Conservation (phyloP, 2,888 invertebrate genomes). For the Margaritifera margaritifera region DNA sequence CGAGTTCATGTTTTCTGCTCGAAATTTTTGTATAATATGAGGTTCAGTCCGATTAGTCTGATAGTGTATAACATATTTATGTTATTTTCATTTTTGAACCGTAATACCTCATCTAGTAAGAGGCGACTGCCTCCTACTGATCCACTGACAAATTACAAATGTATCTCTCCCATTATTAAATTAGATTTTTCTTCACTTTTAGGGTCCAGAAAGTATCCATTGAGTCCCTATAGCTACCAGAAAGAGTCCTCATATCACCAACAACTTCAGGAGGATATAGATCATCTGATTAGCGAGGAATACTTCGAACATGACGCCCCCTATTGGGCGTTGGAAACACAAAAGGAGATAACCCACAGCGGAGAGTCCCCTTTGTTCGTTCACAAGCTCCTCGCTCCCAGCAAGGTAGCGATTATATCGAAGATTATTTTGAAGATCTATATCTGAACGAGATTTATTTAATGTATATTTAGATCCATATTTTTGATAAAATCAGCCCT, state of each 20-base stretch:
- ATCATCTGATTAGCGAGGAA: conserved; percentile 49
- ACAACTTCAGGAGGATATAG: conserved; percentile 43
- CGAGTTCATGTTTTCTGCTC: too few species aligned
- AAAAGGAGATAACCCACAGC: conserved; percentile 51
- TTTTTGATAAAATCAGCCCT: not conserved
- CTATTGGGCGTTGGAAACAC: conserved; percentile 51
- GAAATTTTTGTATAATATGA: too few species aligned
- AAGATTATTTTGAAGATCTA: not conserved
- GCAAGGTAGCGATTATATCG: conserved; percentile 45
- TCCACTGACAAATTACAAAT: too few species aligned
- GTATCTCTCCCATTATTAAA: too few species aligned
- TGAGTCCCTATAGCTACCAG: conserved; percentile 36
- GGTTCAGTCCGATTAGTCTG: too few species aligned
- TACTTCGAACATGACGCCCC: conserved; percentile 51
- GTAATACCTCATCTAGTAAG: too few species aligned
- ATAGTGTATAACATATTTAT: too few species aligned
- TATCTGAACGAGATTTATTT: not conserved
- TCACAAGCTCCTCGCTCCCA: conserved; percentile 50
- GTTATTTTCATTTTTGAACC: too few species aligned
- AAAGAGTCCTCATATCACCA: conserved; percentile 39
- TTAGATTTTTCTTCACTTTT: conserved; percentile 5
- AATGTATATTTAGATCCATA: not conserved
- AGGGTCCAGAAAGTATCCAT: conserved; percentile 41
- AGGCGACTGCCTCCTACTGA: too few species aligned
- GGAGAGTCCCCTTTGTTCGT: conserved; percentile 60